Conservation (phyloP, 2,113 vertebrate genomes). For the Campylomormyrus tamandua region DNA sequence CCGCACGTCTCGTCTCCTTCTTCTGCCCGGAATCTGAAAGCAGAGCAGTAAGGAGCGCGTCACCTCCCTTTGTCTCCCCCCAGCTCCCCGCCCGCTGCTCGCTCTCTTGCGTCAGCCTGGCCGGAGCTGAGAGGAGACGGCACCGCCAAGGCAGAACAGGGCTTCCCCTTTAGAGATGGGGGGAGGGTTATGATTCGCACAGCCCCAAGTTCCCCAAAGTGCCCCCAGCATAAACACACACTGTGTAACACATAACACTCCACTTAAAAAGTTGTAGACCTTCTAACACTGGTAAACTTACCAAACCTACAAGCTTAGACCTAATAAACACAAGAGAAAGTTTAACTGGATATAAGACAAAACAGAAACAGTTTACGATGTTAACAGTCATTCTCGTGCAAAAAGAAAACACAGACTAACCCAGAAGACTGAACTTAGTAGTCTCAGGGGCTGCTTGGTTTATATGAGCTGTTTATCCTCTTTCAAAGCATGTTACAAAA, state of each 20-base stretch:
- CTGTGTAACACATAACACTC: background rate
- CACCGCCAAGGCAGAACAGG: background rate
- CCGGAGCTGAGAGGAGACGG: background rate
- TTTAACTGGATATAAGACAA: background rate
- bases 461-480: background rate
- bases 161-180: background rate
- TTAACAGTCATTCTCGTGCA: background rate
- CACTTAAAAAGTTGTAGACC: background rate
- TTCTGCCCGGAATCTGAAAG: conserved; percentile 76
- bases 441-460: background rate
- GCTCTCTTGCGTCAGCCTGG: background rate
- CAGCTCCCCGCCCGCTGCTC: conserved; percentile 34
- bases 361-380: background rate
- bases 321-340: background rate
- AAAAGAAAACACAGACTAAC: background rate
- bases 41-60: conserved; percentile 53
- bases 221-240: background rate
- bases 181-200: background rate
- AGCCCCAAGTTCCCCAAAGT: background rate
- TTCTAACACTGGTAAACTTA: background rate
- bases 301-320: background rate
- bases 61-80: conserved; percentile 59
- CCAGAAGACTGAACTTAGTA: background rate
- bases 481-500: background rate
- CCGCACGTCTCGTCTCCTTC: conserved; percentile 77